Evolutionary conservation across 2,888 invertebrate genomes (phyloP).

Genomic region (Phyto melanocephala): DNA sequence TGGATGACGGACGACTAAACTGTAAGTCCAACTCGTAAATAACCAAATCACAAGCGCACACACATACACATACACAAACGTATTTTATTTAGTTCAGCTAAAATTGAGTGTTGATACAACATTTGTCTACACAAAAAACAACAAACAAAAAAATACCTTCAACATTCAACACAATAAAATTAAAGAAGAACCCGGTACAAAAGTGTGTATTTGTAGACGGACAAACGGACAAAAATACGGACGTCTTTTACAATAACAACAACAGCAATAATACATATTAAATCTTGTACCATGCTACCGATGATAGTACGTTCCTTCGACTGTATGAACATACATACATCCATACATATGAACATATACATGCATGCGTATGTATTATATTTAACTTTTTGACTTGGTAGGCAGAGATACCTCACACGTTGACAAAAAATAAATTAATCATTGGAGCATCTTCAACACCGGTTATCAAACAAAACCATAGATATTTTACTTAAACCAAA

Average conservation of each 20-base stretch:
- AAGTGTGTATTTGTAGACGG: too few relatives aligned
- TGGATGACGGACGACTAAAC: slow-evolving; percentile 24
- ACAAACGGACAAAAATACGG: neutral
- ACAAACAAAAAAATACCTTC: slow-evolving; percentile 19
- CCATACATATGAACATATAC: too few relatives aligned
- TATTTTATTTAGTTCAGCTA: neutral
- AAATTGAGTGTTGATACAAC: slow-evolving; percentile 46
- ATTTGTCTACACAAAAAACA: slow-evolving; percentile 40
- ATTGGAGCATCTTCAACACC: slow-evolving; percentile 26
- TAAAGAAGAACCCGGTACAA: neutral
- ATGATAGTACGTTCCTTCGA: neutral
- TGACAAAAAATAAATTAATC: slow-evolving; percentile 59
- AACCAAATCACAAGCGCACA: neutral
- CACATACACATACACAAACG: neutral
- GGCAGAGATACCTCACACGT: slow-evolving; percentile 57
- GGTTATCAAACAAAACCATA: neutral
- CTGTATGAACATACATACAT: neutral
- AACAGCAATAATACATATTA: slow-evolving; percentile 30
- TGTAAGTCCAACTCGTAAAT: slow-evolving; percentile 22
- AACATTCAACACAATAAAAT: slow-evolving; percentile 19
- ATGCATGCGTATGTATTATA: neutral
- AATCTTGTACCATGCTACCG: slow-evolving; percentile 28
- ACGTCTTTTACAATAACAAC: neutral
- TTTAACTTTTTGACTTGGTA: neutral
- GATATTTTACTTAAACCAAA: slow-evolving; percentile 1